Evolutionary conservation across 2,888 invertebrate genomes (phyloP), one percentile per base, ranked within the genome.

Genomic region (Antheraea assamensis): DNA sequence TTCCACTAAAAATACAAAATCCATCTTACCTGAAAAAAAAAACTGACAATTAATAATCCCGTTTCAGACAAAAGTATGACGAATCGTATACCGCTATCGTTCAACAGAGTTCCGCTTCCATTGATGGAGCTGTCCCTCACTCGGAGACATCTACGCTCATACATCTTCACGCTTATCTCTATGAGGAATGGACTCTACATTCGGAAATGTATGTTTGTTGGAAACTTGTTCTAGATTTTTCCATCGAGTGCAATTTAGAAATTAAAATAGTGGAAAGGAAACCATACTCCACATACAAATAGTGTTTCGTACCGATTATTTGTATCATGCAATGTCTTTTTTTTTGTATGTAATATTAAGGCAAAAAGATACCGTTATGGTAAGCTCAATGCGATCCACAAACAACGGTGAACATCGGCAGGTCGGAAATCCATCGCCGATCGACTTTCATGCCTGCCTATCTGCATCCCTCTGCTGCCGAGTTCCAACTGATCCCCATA

Each of bases 91-190:
- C 19, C 68, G 68, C 13, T 68, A 35, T 31, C 35, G 21, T 13
- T 35, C 35, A 35, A 35, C n/a, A 13, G 35, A 68, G 35, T 68
- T n/a, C 21, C 21, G 68, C 68, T n/a, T 68, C n/a, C 35, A 68
- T 68, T 68, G 68, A 68, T 35, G n/a, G 15, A 68, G n/a, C 68
- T 31, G 7, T 68, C 35, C 13, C 19, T 35, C 68, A 68, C 2
- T n/a, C 68, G 35, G 35, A 21, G 68, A 35, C 68, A 35, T 21
- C 21, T 21, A 35, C 35, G 31, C 35, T 35, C 68, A 68, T 68
- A 68, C 68, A 68, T 68, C 68, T 68, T 21, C n/a, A 68, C 13
- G 31, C n/a, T 68, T 68, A 68, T 68, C 68, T 68, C 35, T 31
- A 10, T 24, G 35, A 68, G 2, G 68, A 21, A 68, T n/a, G 35